Percentiles rank a stretch among this genome's conserved stretches.
Conservation (phyloP, 2,888 invertebrate species). For the Thymelicus sylvestris region DNA sequence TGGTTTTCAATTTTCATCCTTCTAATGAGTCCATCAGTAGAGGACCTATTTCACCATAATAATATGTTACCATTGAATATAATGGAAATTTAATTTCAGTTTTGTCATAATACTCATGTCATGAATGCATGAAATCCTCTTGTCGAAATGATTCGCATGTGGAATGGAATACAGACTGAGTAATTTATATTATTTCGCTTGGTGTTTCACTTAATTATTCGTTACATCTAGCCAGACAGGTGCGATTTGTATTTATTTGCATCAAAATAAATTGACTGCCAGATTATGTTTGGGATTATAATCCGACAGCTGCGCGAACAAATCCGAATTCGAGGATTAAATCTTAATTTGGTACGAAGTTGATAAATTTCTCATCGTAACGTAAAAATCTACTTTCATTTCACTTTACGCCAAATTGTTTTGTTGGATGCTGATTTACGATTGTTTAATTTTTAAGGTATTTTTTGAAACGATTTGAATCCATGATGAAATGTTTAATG, state of each 20-base stretch:
- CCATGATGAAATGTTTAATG: too few relatives aligned
- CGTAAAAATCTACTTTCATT: neutral
- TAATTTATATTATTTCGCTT: constrained; percentile 70
- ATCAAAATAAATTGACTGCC: constrained; percentile 78
- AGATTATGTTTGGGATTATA: constrained; percentile 76
- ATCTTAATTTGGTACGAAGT: constrained; percentile 61
- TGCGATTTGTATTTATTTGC: constrained; percentile 82
- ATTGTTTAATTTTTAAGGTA: too few relatives aligned
- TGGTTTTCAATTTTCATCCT: too few relatives aligned
- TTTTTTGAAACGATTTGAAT: too few relatives aligned
- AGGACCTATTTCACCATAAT: too few relatives aligned
- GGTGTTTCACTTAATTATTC: constrained; percentile 78
- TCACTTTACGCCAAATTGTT: neutral
- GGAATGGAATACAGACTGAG: constrained; percentile 17
- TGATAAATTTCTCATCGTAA: constrained; percentile 36
- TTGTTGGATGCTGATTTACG: neutral
- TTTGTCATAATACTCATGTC: neutral
- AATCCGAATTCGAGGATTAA: constrained; percentile 61
- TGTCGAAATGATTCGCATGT: constrained; percentile 15
- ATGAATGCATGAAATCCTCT: constrained; percentile 23
- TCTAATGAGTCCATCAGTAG: too few relatives aligned
- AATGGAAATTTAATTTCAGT: too few relatives aligned
- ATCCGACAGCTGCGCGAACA: constrained; percentile 71
- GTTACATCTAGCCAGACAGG: constrained; percentile 70
- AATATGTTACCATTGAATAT: too few relatives aligned